A percentile compares a stretch with the other conserved stretches of the same genome.
Evolutionary conservation across 2,888 invertebrate species (phyloP).

Genomic region (Tenthredo amoena): DNA sequence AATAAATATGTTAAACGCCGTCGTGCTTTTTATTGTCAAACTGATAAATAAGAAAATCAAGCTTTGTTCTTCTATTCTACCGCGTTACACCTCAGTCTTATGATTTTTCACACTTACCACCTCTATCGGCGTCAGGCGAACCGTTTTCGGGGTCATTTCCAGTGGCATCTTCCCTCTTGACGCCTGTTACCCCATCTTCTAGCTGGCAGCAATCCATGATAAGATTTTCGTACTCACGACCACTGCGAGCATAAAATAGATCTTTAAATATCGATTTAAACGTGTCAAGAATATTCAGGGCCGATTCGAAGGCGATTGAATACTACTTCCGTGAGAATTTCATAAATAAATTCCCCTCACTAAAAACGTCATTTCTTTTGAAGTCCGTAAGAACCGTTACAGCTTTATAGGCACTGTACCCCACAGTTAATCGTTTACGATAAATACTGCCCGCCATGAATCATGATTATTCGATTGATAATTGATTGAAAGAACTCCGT

Average conservation of each 20-base stretch:
- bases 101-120: conserved; percentile 80
- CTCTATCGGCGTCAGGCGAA: conserved; percentile 91
- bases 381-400: neutral
- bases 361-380: neutral
- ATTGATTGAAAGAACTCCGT: conserved; percentile 19
- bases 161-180: conserved; percentile 90
- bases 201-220: conserved; percentile 97
- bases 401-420: neutral
- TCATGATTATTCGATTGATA: conserved; percentile 1
- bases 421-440: conserved; percentile 17
- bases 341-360: neutral
- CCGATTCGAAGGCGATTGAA: neutral
- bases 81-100: neutral
- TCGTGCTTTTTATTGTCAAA: conserved; percentile 12
- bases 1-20: conserved; percentile 29
- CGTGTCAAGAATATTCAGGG: conserved; percentile 21
- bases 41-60: conserved; percentile 7
- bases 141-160: conserved; percentile 92
- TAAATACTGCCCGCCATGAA: neutral
- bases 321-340: neutral
- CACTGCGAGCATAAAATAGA: conserved; percentile 80
- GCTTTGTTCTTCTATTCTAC: neutral
- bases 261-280: neutral
- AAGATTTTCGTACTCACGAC: conserved; percentile 92
- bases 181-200: conserved; percentile 89